Evolutionary conservation across 2,888 invertebrate species (phyloP).

Genomic region (Rhabditoides inermis): DNA sequence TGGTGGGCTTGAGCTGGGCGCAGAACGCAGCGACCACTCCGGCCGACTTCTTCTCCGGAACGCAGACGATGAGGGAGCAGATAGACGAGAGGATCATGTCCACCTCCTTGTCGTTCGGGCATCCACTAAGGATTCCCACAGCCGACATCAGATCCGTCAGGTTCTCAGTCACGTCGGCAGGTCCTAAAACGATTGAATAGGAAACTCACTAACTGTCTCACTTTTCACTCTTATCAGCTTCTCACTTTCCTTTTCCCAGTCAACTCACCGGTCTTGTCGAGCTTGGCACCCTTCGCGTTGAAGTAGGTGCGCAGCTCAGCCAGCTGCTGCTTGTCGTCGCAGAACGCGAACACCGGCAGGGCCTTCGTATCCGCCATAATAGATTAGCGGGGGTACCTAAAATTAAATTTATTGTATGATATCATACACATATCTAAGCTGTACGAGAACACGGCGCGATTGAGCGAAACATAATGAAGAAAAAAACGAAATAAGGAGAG

Average conservation of each 20-base stretch:
- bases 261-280: conserved; percentile 11
- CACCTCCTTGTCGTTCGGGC: no score
- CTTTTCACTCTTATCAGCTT: neutral
- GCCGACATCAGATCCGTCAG: conserved; percentile 69
- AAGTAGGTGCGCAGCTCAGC: conserved; percentile 76
- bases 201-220: neutral
- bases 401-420: no score
- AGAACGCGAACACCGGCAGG: conserved; percentile 41
- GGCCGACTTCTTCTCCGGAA: conserved; percentile 77
- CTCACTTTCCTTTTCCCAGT: conserved; percentile 4
- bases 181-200: neutral
- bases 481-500: no score
- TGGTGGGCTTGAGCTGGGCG: conserved; percentile 3
- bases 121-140: no score
- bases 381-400: no score
- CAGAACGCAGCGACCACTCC: conserved; percentile 67
- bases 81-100: conserved; percentile 90
- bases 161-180: conserved; percentile 74
- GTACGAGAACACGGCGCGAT: no score
- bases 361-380: conserved; percentile 34
- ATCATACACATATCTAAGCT: no score
- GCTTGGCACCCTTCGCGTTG: conserved; percentile 60
- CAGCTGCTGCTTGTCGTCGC: conserved; percentile 51
- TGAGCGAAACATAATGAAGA: no score
- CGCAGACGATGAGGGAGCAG: conserved; percentile 82